Conservation (phyloP, 2,113 vertebrate genomes). For the Chrysemys picta region DNA sequence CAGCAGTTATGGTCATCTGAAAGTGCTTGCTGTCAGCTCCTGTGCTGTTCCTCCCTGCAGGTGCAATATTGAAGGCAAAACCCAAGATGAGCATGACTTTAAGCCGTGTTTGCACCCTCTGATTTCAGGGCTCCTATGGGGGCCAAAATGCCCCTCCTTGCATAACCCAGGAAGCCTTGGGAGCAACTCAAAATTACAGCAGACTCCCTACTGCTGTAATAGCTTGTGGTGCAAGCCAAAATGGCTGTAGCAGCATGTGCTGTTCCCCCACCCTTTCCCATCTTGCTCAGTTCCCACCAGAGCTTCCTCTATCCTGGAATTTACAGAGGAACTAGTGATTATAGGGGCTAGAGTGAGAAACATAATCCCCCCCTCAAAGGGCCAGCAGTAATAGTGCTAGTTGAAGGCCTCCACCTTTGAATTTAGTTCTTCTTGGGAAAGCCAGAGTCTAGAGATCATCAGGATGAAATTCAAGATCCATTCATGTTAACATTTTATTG, state of each 20-base stretch:
- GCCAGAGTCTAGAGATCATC: not conserved
- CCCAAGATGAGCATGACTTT: not conserved
- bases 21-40: not conserved
- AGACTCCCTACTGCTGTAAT: not conserved
- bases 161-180: not conserved
- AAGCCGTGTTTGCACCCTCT: not conserved
- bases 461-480: not conserved
- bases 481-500: not conserved
- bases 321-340: not conserved
- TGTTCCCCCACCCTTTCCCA: not conserved
- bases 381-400: not conserved
- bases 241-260: not conserved
- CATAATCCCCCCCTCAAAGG: not conserved
- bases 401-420: not conserved
- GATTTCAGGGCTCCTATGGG: not conserved
- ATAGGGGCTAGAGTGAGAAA: not conserved
- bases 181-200: not conserved
- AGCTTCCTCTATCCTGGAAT: not conserved
- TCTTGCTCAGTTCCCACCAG: not conserved
- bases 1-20: not conserved
- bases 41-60: not conserved
- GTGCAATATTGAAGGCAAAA: not conserved
- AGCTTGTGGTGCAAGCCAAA: not conserved
- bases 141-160: not conserved
- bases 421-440: not conserved